phyloP scores from a whole-genome alignment of 92 coral and sea anemone genomes.

The Diadumene lineata region DNA sequence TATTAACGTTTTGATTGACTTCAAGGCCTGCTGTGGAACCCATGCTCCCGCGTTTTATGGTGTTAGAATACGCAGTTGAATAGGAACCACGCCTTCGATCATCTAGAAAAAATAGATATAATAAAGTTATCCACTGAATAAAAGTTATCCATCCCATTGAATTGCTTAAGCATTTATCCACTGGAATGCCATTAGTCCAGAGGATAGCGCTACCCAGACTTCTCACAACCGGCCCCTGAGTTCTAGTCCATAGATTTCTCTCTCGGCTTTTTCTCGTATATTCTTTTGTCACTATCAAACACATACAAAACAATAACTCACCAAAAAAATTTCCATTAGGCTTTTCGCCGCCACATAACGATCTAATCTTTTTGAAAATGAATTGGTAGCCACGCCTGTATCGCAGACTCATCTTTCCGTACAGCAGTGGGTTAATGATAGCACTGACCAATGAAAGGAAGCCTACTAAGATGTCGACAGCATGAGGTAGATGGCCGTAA shows the following conservation, averaged over 20 bases:
- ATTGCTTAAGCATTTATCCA: too few species aligned
- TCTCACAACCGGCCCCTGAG: too few species aligned
- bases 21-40: background rate
- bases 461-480: constrained; percentile 70
- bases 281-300: too few species aligned
- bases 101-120: too few species aligned
- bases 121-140: too few species aligned
- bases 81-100: constrained; percentile 25
- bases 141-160: too few species aligned
- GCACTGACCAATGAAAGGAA: constrained; percentile 79
- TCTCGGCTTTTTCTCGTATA: too few species aligned
- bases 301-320: too few species aligned
- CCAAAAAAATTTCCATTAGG: constrained; percentile 75
- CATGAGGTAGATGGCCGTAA: constrained; percentile 58
- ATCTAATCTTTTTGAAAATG: constrained; percentile 55
- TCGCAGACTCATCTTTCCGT: constrained; percentile 87
- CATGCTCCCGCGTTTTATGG: constrained; percentile 21
- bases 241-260: too few species aligned
- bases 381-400: constrained; percentile 78
- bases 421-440: constrained; percentile 84
- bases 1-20: constrained; percentile 9
- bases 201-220: too few species aligned
- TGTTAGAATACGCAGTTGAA: constrained; percentile 3
- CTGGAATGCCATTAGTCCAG: too few species aligned
- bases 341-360: constrained; percentile 57